Percentiles rank a stretch among this genome's conserved stretches.
These are phyloP conservation scores for Hymenochirus boettgeri DNA, from an alignment of 2,113 vertebrate species.

Conservation along the genomic window DNA sequence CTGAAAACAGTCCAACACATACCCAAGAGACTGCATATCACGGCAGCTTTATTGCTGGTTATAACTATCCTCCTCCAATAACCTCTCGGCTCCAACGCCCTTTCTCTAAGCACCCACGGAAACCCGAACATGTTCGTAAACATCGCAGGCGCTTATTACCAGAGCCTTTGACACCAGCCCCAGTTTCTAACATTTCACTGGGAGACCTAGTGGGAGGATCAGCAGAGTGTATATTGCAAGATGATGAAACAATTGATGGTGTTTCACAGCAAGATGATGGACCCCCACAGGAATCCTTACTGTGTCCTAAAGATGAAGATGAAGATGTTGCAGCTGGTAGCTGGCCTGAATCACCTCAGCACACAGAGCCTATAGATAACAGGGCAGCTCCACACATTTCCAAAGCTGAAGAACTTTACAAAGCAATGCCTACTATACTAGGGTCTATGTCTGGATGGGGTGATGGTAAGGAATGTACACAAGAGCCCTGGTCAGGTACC, in stretches of 20 bases:
- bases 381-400: conserved; percentile 53
- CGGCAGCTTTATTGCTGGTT: conserved; percentile 46
- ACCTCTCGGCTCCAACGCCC: conserved; percentile 46
- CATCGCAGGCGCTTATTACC: conserved; percentile 52
- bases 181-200: conserved; percentile 1
- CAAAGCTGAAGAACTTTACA: conserved; percentile 72
- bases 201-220: conserved; percentile 39
- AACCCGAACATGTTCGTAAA: conserved; percentile 47
- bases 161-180: conserved; percentile 52
- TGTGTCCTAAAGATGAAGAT: conserved; percentile 41
- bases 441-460: conserved; percentile 72
- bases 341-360: conserved; percentile 51
- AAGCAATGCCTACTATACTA: conserved; percentile 66
- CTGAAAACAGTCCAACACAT: conserved; percentile 52
- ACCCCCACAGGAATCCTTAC: conserved; percentile 32
- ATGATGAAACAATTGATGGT: conserved; percentile 35
- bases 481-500: too few species aligned
- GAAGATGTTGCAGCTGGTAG: conserved; percentile 43
- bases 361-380: conserved; percentile 40
- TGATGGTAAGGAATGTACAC: conserved; percentile 63
- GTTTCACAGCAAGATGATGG: conserved; percentile 31
- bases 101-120: conserved; percentile 53
- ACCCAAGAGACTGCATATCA: conserved; percentile 51
- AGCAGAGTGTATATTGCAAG: conserved; percentile 5
- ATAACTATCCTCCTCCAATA: conserved; percentile 54